Conservation (phyloP, 2,888 invertebrate genomes). For the Oligia latruncula region DNA sequence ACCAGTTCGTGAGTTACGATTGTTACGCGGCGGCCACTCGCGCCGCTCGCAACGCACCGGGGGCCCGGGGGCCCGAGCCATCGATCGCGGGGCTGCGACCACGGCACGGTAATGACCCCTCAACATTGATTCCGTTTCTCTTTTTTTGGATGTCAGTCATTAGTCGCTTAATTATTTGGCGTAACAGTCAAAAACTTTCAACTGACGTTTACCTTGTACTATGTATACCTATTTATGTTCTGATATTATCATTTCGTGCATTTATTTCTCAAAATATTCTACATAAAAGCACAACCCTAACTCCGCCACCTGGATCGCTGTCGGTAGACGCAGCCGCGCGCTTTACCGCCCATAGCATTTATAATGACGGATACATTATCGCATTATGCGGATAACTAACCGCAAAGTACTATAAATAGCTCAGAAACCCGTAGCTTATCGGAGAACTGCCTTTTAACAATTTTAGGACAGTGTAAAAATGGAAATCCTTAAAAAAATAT, state of each 20-base stretch:
- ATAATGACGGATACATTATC: constrained; percentile 41
- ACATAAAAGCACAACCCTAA: constrained; percentile 23
- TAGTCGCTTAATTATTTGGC: constrained; percentile 14
- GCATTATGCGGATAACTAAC: constrained; percentile 41
- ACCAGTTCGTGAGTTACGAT: constrained; percentile 80
- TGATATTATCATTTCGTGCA: not conserved
- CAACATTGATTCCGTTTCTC: constrained; percentile 38
- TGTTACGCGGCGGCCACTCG: constrained; percentile 69
- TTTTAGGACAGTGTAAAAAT: not conserved
- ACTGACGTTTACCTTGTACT: not conserved
- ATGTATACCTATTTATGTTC: not conserved
- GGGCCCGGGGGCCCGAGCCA: constrained; percentile 39
- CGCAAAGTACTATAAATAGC: constrained; percentile 5
- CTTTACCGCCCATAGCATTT: constrained; percentile 41
- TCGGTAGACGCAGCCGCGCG: constrained; percentile 12
- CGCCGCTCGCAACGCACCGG: constrained; percentile 48
- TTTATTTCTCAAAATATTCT: not conserved
- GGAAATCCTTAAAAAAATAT: not conserved
- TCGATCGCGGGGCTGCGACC: constrained; percentile 59
- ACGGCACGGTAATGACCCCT: constrained; percentile 61
- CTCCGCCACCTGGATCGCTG: not conserved
- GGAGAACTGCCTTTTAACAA: not conserved
- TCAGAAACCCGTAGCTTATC: not conserved
- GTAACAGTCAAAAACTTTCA: constrained; percentile 17
- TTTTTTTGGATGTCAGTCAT: constrained; percentile 24